A percentile compares a stretch with the other conserved stretches of the same genome.
Conservation (phyloP, 2,113 vertebrate genomes). For the Regulus satrapa region DNA sequence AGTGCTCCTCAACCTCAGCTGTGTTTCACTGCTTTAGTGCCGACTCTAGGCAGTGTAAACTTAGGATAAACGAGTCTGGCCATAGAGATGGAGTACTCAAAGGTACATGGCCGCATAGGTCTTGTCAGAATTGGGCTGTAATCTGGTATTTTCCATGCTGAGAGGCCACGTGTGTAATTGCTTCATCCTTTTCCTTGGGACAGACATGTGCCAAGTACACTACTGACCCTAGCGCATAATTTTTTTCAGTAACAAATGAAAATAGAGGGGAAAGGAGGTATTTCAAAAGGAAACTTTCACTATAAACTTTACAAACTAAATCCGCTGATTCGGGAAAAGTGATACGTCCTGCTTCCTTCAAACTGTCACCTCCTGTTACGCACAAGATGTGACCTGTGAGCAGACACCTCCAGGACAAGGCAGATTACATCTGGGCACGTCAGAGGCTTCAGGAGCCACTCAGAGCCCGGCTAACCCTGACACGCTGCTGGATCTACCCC, state of each 20-base stretch:
- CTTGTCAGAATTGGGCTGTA: neutral
- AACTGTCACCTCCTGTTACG: neutral
- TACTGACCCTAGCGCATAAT: neutral
- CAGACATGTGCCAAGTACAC: neutral
- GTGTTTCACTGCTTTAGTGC: neutral
- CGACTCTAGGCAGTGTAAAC: neutral
- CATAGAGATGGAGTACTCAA: rapidly evolving
- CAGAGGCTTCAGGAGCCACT: neutral
- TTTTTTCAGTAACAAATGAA: neutral
- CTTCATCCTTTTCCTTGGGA: neutral
- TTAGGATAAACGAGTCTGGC: neutral
- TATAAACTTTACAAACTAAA: neutral
- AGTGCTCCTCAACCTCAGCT: neutral
- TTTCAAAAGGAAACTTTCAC: conserved; percentile 30
- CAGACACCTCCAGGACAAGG: neutral
- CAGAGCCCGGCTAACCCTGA: neutral
- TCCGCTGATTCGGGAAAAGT: neutral
- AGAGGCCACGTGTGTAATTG: neutral
- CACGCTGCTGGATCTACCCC: rapidly evolving
- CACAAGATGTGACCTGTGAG: conserved; percentile 30
- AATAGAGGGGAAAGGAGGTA: neutral
- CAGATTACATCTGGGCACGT: neutral
- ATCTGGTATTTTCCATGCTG: neutral
- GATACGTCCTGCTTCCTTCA: neutral
- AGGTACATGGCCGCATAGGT: neutral